Evolutionary conservation across 2,113 vertebrate species (phyloP), one percentile per base, ranked within the genome.

Genomic region (Ailurus styani): DNA sequence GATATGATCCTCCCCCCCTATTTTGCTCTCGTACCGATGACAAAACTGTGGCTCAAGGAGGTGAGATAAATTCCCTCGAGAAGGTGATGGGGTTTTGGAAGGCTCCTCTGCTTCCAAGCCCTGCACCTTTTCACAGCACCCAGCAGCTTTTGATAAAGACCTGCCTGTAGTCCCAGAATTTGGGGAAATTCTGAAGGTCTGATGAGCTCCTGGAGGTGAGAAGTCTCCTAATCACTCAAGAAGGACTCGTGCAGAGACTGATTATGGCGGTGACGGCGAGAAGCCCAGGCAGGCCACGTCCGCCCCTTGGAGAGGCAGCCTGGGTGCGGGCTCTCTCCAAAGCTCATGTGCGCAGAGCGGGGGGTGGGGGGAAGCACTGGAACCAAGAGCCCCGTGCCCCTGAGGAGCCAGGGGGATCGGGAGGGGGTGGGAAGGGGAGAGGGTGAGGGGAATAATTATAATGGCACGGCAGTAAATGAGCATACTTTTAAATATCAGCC

Each of bases 401-500:
- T 12, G 57, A 45, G 75, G 29, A 91, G 54, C 31, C 60, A 8
- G n/a, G 54, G 57, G 75, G 60, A 57, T 50, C 75, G 82, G 47
- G 86, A 31, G 60, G 18, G 42, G 31, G 68, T 11, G 40, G 20
- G 89, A 18, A 9, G 50, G 27, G 23, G 72, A 70, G 5, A 66
- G 54, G 94, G 31, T 25, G 27, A 62, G 94, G 21, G 55, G 70
- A 96, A 91, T 84, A 96, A 91, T 96, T 97, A 96, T 3, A 90
- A 55, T 20, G 87, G 73, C 90, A 54, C n/a, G 68, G 37, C 12
- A 96, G 70, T 85, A 97, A 98, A 97, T n/a, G 87, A 97, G 31
- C 62, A 78, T 60, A 72, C 77, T 97, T 98, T 97, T 89, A 97
- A 98, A 93, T 93, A 95, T 88, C 93, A 98, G 64, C 70, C 96